These are phyloP conservation scores for Artemia franciscana DNA, from an alignment of 1,140 invertebrate species.

Conservation along the genomic window DNA sequence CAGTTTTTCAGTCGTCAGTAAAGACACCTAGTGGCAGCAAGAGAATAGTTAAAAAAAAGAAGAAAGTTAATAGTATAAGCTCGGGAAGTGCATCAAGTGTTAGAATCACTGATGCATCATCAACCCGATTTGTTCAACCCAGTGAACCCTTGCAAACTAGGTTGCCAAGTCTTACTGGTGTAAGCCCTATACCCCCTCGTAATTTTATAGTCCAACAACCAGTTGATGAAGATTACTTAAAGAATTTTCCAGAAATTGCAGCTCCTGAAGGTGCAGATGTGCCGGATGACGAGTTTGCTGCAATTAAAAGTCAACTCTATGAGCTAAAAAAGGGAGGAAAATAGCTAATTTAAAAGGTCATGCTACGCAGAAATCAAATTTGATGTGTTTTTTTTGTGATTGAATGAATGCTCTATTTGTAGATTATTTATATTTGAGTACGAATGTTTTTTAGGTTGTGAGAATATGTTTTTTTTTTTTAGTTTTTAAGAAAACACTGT, in stretches of 20 bases:
- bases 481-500: background rate
- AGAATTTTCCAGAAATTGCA: constrained; percentile 9
- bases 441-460: background rate
- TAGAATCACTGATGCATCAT: too few relatives aligned
- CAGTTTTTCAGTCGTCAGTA: too few relatives aligned
- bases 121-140: too few relatives aligned
- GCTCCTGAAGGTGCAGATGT: constrained; percentile 10
- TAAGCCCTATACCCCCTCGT: background rate
- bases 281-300: constrained; percentile 6
- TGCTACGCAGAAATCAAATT: background rate
- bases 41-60: too few relatives aligned
- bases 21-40: too few relatives aligned
- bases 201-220: constrained; percentile 1
- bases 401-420: background rate
- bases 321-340: constrained; percentile 6
- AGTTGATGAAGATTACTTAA: background rate
- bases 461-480: background rate
- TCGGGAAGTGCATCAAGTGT: too few relatives aligned
- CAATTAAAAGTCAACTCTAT: constrained; percentile 6
- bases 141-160: too few relatives aligned
- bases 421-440: background rate
- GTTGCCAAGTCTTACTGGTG: background rate
- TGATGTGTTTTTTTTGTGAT: background rate
- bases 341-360: background rate
- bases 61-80: too few relatives aligned